Conservation (phyloP, 2,113 vertebrate genomes). For the Apaloderma vittatum region DNA sequence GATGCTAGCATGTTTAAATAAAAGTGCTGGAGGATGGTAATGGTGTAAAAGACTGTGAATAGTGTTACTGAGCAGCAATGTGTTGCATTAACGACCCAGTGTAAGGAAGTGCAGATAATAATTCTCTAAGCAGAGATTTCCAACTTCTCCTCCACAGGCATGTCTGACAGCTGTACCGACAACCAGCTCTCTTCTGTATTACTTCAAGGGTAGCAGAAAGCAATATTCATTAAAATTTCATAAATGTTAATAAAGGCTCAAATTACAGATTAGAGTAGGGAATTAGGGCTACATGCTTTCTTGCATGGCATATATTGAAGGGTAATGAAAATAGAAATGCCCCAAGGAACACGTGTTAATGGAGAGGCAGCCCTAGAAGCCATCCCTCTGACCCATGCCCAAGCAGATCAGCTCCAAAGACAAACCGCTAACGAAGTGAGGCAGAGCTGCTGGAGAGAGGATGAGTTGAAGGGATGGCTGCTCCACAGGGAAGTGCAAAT, state of each 20-base stretch:
- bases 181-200: not conserved
- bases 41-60: not conserved
- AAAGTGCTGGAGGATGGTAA: not conserved
- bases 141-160: not conserved
- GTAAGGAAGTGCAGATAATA: not conserved
- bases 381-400: not conserved
- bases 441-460: not conserved
- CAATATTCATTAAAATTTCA: constrained; percentile 56
- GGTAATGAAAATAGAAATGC: not conserved
- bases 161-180: not conserved
- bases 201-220: constrained; percentile 8
- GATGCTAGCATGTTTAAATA: not conserved
- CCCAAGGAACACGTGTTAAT: not conserved
- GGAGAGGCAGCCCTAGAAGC: not conserved
- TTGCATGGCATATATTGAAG: not conserved
- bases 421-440: not conserved
- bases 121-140: not conserved
- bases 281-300: constrained; percentile 22
- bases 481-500: not conserved
- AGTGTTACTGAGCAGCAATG: not conserved
- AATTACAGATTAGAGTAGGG: constrained; percentile 32
- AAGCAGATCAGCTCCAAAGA: not conserved
- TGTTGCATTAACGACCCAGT: not conserved
- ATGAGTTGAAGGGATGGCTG: not conserved
- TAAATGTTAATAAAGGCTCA: constrained; percentile 39